These are phyloP conservation scores for Phenganax marumi DNA, from an alignment of 92 coral and sea anemone species.

Conservation along the genomic window DNA sequence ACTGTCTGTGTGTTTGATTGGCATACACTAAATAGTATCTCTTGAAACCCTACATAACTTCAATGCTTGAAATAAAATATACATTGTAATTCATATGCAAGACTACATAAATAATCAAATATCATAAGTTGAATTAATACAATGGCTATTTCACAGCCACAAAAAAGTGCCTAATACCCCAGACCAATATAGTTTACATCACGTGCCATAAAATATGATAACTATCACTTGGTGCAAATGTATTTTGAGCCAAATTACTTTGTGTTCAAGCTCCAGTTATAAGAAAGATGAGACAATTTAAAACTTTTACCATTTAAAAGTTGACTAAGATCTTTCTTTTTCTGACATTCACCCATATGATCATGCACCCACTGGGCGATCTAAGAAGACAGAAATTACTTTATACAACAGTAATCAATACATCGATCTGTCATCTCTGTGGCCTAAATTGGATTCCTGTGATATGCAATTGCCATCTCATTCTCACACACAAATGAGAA, in stretches of 20 bases:
- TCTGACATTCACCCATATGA: slow-evolving; percentile 75
- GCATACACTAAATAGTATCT: too few relatives aligned
- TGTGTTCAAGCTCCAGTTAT: slow-evolving; percentile 88
- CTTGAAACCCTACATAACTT: too few relatives aligned
- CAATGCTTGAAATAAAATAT: too few relatives aligned
- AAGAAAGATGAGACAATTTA: slow-evolving; percentile 75
- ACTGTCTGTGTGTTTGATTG: too few relatives aligned
- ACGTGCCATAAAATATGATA: neutral
- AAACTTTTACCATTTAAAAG: slow-evolving; percentile 63
- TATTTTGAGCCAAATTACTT: slow-evolving; percentile 42
- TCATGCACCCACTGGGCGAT: slow-evolving; percentile 69
- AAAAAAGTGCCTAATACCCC: neutral
- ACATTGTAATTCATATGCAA: too few relatives aligned
- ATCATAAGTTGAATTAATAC: too few relatives aligned
- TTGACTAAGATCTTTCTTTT: slow-evolving; percentile 62
- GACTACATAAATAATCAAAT: too few relatives aligned
- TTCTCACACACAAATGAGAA: too few relatives aligned
- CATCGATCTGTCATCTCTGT: neutral
- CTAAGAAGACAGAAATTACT: slow-evolving; percentile 25
- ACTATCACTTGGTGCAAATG: too few relatives aligned
- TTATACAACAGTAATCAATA: neutral
- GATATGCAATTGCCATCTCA: too few relatives aligned
- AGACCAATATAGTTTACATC: neutral
- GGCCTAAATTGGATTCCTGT: neutral
- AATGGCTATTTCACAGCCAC: too few relatives aligned